These are phyloP conservation scores for Phenganax marumi DNA, from an alignment of 92 coral and sea anemone species.

Conservation along the genomic window DNA sequence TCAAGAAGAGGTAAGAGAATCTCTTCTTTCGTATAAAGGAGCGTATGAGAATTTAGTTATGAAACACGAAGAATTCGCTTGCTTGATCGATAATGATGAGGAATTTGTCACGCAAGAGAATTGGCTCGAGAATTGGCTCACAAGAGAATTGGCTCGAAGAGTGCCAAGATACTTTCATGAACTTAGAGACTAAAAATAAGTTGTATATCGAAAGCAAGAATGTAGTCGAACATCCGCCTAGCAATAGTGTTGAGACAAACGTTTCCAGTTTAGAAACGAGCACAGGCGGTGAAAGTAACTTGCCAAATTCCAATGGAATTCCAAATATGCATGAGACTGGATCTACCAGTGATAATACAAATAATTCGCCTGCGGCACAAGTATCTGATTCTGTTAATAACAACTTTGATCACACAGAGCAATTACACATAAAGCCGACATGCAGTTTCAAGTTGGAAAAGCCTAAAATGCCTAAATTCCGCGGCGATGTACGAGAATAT, in stretches of 20 bases:
- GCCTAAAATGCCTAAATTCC: constrained; percentile 58
- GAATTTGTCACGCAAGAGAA: constrained; percentile 14
- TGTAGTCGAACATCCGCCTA: not conserved
- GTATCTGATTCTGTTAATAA: not conserved
- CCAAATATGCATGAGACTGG: not conserved
- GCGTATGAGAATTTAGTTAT: constrained; percentile 2
- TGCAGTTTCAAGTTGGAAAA: constrained; percentile 55
- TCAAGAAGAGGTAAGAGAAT: constrained; percentile 12
- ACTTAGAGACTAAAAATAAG: constrained; percentile 6
- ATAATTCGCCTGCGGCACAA: not conserved
- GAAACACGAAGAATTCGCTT: constrained; percentile 20
- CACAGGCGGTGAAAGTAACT: not conserved
- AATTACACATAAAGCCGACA: not conserved
- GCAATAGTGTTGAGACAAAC: not conserved
- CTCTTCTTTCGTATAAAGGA: not conserved
- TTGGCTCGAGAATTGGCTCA: too few relatives aligned
- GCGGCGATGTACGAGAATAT: constrained; percentile 63
- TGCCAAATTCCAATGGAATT: not conserved
- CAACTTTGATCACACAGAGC: not conserved
- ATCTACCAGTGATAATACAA: not conserved
- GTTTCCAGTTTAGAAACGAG: not conserved
- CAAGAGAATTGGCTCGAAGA: constrained; percentile 36
- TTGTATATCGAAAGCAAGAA: not conserved
- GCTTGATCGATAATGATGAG: constrained; percentile 17
- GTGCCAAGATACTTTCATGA: constrained; percentile 24